Conservation (phyloP, 2,797 vertebrate species). For the Bovichtus diacanthus region DNA sequence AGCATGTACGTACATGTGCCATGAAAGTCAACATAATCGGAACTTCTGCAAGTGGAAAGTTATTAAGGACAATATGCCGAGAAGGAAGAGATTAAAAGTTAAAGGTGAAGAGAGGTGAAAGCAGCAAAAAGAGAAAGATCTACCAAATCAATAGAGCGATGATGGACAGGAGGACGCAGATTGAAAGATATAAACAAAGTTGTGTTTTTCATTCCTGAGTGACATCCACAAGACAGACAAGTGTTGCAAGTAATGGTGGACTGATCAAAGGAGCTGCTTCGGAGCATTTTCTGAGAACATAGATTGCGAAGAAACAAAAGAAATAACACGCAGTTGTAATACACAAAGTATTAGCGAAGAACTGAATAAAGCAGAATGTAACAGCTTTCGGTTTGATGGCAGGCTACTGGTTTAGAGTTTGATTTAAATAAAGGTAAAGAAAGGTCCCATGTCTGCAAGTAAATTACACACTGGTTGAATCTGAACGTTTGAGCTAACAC, state of each 20-base stretch:
- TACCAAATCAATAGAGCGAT: not conserved
- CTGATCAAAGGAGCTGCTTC: not conserved
- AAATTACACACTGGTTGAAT: not conserved
- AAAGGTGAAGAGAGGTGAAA: not conserved
- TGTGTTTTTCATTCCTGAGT: not conserved
- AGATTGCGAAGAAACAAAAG: not conserved
- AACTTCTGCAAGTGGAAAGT: not conserved
- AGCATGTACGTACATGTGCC: not conserved
- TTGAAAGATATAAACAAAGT: not conserved
- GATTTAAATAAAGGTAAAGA: too few relatives aligned
- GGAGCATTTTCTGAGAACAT: not conserved
- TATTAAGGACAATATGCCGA: not conserved
- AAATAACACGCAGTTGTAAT: not conserved
- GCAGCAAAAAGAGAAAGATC: not conserved
- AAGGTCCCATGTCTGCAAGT: not conserved
- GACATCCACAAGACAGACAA: not conserved
- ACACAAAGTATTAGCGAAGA: too few relatives aligned
- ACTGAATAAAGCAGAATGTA: too few relatives aligned
- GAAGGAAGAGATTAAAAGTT: not conserved
- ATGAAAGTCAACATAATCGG: not conserved
- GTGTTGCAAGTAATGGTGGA: not conserved
- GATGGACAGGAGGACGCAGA: not conserved
- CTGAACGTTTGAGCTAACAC: not conserved
- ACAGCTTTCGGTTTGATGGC: too few relatives aligned
- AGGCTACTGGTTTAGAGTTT: too few relatives aligned